A percentile compares a stretch with the other conserved stretches of the same genome.
These are phyloP conservation scores for Oscheius sp. DNA, from an alignment of 2,888 invertebrate species.

Conservation along the genomic window DNA sequence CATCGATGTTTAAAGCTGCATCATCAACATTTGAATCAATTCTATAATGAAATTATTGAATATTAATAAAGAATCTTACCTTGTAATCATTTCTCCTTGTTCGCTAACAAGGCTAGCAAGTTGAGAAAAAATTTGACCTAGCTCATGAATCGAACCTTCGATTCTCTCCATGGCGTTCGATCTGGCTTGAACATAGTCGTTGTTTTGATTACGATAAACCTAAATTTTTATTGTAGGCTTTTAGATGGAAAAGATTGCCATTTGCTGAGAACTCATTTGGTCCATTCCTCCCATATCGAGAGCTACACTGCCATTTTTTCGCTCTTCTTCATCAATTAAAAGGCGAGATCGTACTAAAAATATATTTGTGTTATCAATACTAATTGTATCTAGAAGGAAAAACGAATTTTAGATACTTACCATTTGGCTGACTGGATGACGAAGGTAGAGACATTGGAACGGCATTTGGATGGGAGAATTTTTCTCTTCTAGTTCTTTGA, in stretches of 20 bases:
- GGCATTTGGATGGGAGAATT: conserved; percentile 75
- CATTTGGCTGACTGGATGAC: conserved; percentile 70
- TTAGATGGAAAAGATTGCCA: conserved; percentile 21
- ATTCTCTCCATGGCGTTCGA: conserved; percentile 99
- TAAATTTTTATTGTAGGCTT: not conserved
- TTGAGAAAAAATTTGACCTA: conserved; percentile 90
- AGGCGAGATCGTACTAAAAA: conserved; percentile 74
- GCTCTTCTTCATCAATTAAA: conserved; percentile 72
- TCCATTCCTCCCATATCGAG: conserved; percentile 82
- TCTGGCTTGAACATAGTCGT: conserved; percentile 77
- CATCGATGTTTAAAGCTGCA: conserved; percentile 93
- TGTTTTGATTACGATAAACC: conserved; percentile 22
- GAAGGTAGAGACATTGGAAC: conserved; percentile 71
- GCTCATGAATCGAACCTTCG: conserved; percentile 95
- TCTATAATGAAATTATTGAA: conserved; percentile 73
- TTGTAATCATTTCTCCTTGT: conserved; percentile 85
- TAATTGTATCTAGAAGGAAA: too few species aligned
- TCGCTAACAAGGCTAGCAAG: conserved; percentile 87
- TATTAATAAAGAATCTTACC: conserved; percentile 37
- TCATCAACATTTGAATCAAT: conserved; percentile 97
- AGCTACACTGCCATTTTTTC: conserved; percentile 77
- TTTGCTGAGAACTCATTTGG: conserved; percentile 51
- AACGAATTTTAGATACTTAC: conserved; percentile 42
- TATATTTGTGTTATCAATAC: too few species aligned
- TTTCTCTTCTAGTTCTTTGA: conserved; percentile 90